Conservation (phyloP, 2,888 invertebrate genomes). For the Nycteola revayana region DNA sequence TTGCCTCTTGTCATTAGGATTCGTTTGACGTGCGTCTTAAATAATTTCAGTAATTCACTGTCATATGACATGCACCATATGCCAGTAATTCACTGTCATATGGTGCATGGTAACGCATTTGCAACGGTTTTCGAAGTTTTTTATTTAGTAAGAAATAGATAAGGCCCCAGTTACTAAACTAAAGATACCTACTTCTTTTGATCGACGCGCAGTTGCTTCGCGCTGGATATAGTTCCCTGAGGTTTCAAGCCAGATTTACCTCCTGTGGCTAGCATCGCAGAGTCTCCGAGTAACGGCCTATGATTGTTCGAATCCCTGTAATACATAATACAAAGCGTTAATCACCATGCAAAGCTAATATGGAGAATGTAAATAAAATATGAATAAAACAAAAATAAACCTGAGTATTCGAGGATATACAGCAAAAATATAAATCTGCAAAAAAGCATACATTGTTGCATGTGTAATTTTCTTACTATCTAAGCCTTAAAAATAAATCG, state of each 20-base stretch:
- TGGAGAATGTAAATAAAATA: constrained; percentile 5
- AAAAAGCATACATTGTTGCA: no score
- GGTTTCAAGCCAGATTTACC: constrained; percentile 88
- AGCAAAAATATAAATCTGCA: constrained; percentile 26
- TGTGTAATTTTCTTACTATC: no score
- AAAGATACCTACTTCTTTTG: constrained; percentile 88
- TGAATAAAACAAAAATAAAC: constrained; percentile 21
- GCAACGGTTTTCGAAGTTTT: no score
- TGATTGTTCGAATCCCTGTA: constrained; percentile 96
- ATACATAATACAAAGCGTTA: constrained; percentile 3
- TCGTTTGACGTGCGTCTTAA: no score
- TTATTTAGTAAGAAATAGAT: no score
- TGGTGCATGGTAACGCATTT: no score
- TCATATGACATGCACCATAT: no score
- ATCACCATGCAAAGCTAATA: neutral
- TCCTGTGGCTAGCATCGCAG: constrained; percentile 94
- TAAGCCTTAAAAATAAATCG: no score
- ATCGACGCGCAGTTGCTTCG: constrained; percentile 93
- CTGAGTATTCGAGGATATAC: constrained; percentile 23
- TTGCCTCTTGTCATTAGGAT: no score
- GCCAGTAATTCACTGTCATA: no score
- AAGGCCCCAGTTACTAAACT: constrained; percentile 7
- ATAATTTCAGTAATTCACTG: no score
- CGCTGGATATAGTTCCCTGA: constrained; percentile 94
- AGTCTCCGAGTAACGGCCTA: constrained; percentile 92